These are phyloP conservation scores for Otocyon megalotis DNA, from an alignment of 2,113 vertebrate species.

Conservation along the genomic window DNA sequence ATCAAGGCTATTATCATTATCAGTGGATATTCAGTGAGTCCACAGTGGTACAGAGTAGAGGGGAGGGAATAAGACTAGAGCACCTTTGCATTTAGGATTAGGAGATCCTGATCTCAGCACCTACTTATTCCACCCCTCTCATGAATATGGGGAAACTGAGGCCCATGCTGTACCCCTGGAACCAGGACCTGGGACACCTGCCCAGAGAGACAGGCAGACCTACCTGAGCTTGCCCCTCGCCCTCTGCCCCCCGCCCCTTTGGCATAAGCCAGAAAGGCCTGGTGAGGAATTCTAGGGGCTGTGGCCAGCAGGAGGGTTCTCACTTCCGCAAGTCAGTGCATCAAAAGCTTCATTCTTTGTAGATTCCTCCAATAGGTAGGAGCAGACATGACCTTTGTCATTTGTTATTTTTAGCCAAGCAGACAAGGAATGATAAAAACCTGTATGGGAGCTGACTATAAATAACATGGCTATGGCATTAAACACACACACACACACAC, in stretches of 20 bases:
- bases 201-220: not conserved
- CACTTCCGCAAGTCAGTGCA: not conserved
- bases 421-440: slow-evolving; percentile 55
- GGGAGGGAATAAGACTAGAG: not conserved
- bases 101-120: not conserved
- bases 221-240: not conserved
- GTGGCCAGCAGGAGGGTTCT: not conserved
- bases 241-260: not conserved
- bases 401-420: slow-evolving; percentile 77
- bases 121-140: not conserved
- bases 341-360: not conserved
- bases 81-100: accelerated
- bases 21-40: not conserved
- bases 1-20: not conserved
- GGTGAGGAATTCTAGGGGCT: not conserved
- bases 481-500: not conserved
- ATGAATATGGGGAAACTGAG: not conserved
- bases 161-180: not conserved
- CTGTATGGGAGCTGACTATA: slow-evolving; percentile 65
- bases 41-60: not conserved
- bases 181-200: not conserved
- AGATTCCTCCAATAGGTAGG: not conserved
- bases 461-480: slow-evolving; percentile 32
- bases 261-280: not conserved
- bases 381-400: slow-evolving; percentile 70